These are phyloP conservation scores for Leptinotarsa juncta DNA, from an alignment of 2,888 invertebrate species.

Conservation along the genomic window DNA sequence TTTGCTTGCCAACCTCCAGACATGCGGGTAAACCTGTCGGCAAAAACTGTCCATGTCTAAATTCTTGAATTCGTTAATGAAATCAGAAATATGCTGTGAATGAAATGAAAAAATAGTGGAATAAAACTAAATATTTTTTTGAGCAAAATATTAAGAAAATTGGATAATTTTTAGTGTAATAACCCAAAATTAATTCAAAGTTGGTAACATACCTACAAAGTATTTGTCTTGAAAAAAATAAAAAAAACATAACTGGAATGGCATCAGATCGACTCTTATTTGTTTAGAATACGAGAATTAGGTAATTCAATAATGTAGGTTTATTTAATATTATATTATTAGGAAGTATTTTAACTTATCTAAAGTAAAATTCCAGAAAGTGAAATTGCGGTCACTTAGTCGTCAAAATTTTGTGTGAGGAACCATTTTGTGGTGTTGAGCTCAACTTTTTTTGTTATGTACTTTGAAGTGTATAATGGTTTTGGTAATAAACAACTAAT, in stretches of 20 bases:
- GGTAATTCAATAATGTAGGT: conserved; percentile 6
- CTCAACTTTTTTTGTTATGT: conserved; percentile 43
- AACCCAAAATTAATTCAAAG: too few species aligned
- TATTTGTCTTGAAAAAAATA: not conserved
- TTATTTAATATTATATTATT: conserved; percentile 6
- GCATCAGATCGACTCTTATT: conserved; percentile 12
- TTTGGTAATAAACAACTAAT: conserved; percentile 47
- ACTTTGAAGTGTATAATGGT: conserved; percentile 45
- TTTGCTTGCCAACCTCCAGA: not conserved
- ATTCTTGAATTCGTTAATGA: too few species aligned
- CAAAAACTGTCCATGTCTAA: too few species aligned
- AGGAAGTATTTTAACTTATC: conserved; percentile 4
- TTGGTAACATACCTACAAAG: not conserved
- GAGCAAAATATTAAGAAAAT: too few species aligned
- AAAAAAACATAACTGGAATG: not conserved
- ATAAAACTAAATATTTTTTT: too few species aligned
- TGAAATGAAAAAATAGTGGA: too few species aligned
- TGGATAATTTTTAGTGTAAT: too few species aligned
- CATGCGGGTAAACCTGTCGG: not conserved
- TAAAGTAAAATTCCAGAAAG: not conserved
- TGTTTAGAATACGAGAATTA: conserved; percentile 2
- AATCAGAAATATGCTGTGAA: too few species aligned
- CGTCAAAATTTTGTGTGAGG: conserved; percentile 30
- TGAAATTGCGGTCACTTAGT: not conserved
- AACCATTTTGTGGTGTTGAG: conserved; percentile 40